Base-by-base conservation (phyloP, 2,113 vertebrate genomes). In the Myrmophylax atrothorax region DNA sequence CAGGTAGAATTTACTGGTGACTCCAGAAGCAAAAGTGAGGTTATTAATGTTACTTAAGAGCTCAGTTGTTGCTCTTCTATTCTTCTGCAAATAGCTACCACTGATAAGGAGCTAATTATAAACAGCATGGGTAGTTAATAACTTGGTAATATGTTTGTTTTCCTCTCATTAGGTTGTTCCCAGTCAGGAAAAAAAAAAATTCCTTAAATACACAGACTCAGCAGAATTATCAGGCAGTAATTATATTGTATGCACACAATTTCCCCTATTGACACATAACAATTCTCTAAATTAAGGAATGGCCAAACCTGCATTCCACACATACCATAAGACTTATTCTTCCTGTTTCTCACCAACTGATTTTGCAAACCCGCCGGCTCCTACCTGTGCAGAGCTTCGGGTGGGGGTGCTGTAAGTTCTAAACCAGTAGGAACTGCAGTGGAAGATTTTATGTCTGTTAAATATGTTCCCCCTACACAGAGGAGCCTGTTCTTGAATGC, bases 61-160 rank as follows among this genome's bases (percentile, higher is more conserved):
- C 93, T 94, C 77, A 46, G 87, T 82, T 97, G 84, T 91, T 94
- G 77, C 96, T 94, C 55, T 95, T 93, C 77, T 95, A 47, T 72
- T 94, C 90, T 95, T 96, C 96, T 96, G 92, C 94, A 97, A 97
- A 97, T 96, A 97, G 91, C 94, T 97, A 94, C 94, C 84, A 93
- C 94, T 94, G 94, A 97, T 97, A 97, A 97, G 94, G 94, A 97
- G 94, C 95, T 97, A 97, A 97, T 97, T 98, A 97, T 97, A 96
- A 97, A 96, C 84, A 96, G 81, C 93, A 95, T 93, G 95, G 94
- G 91, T 96, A 97, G 97, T 96, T 98, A 97, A 97, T 98, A 97
- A 96, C 94, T 95, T 81, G 59, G 86, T 96, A 95, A 95, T 97
- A 96, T 97, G 94, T 98, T 97, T 98, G 93, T 95, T 97, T 97